Base-by-base conservation (phyloP, 2,888 invertebrate species). In the Drosophila melanosoma region DNA sequence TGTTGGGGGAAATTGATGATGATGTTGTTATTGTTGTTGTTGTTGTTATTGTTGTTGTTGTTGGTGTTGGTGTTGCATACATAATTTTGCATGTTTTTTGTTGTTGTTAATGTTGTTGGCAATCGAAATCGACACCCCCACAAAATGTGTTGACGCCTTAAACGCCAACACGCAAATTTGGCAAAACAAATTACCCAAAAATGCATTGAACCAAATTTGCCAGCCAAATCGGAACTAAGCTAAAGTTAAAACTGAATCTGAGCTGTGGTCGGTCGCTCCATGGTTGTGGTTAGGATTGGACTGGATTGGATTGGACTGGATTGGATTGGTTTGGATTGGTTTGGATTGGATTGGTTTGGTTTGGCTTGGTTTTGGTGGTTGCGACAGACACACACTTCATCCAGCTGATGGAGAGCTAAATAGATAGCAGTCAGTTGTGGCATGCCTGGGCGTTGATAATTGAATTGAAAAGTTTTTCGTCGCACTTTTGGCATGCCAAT, bases 101-200 rank as follows among this genome's bases (percentile, higher is more conserved):
- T 17, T 69, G 59, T 32, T 59, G 72, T 26, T 64, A 65, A 11
- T 68, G 60, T 26, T 62, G 65, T 51, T 62, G 60, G 15, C 65
- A 52, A 57, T 61, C 53, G 65, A 75, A 71, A 74, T 76, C 67
- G 79, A 87, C 82, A 82, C 84, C 88, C 83, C 73, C 88, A 49
- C 70, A 64, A 71, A 75, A 65, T 60, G 67, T 52, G 73, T 73
- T 73, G 82, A 83, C 69, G 81, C 70, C 65, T 69, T 51, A 56
- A 68, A 84, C 87, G 89, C 84, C 84, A 86, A 84, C 84, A 86
- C 87, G 72, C 80, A 59, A 80, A 75, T 83, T 83, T 82, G 88
- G 79, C 87, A 73, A 86, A 86, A 86, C 84, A 84, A 88, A 84
- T 88, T 83, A 70, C 54, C 64, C 78, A 78, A 84, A 84, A 86